These are phyloP conservation scores for Damaliscus lunatus DNA, from an alignment of 2,113 vertebrate genomes.

Conservation along the genomic window DNA sequence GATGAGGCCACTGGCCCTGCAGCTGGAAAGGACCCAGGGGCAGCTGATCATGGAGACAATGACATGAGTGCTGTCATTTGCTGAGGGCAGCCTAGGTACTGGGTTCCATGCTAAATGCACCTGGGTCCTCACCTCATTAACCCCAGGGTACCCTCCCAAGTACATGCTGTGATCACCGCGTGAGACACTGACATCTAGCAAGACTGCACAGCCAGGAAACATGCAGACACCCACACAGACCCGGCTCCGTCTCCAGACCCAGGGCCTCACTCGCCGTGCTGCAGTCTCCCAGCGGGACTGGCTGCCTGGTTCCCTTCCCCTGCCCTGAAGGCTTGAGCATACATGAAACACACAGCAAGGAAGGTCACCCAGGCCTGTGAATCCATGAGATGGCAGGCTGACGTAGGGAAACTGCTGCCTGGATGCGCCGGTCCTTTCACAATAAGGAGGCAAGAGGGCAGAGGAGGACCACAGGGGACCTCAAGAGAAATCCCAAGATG, in stretches of 20 bases:
- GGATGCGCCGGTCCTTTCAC: no score
- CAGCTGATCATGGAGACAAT: not conserved
- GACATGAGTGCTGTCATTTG: rapidly evolving
- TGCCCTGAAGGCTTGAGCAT: not conserved
- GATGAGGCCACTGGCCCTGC: not conserved
- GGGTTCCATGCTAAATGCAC: not conserved
- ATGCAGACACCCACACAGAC: rapidly evolving
- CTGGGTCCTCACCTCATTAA: not conserved
- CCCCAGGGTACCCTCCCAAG: not conserved
- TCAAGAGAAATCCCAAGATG: not conserved
- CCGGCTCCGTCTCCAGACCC: not conserved
- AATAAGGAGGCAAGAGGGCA: not conserved
- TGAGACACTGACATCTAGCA: not conserved
- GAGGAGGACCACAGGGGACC: not conserved
- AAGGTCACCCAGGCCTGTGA: not conserved
- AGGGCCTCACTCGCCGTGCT: rapidly evolving
- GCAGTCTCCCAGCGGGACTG: not conserved
- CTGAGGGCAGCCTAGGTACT: no score
- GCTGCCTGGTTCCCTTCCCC: not conserved
- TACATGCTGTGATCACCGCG: rapidly evolving
- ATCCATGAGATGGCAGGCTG: not conserved
- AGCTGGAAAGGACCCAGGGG: no score
- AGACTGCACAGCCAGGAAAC: not conserved
- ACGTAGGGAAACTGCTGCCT: not conserved
- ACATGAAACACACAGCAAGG: no score